Base-by-base conservation (phyloP, 2,888 invertebrate genomes). In the Cecidostiba fungosa region DNA sequence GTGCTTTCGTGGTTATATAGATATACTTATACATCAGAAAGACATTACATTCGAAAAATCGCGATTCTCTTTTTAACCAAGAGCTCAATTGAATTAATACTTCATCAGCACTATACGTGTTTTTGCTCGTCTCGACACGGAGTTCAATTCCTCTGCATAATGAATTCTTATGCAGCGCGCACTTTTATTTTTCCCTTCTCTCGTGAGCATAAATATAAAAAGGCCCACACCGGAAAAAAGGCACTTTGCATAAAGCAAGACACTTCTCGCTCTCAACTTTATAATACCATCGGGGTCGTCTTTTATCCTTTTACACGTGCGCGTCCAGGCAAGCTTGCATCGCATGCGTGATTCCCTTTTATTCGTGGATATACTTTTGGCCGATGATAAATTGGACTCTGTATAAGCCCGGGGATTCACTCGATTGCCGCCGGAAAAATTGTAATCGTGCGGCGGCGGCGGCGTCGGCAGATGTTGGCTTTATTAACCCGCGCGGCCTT, bases 401-500 rank as follows among this genome's bases (percentile, higher is more conserved):
- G 79, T 23, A 43, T 10, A 19, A 50, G 50, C 50, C 50, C 82
- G 74, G 43, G 43, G 78, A 36, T 29, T 78, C 66, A 43, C 32
- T 77, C 81, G 76, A 77, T 80, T 39, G 86, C 86, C 85, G 84
- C 54, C 82, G 83, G 82, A 86, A 82, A 84, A 86, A 85, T 85
- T 78, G 79, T 82, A 79, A 86, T 85, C 85, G 81, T 72, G 73
- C 43, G 81, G 87, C 87, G 81, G 87, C 87, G 87, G 87, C 85
- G 86, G 88, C 66, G n/a, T n/a, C n/a, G 81, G 87, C 87, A 88
- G 87, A 88, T 87, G 88, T 86, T 88, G 89, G 89, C 91, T 91
- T 89, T 91, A 90, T 91, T 90, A 91, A 91, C 88, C 89, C 77
- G 85, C 88, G 85, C 87, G 89, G 88, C 88, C 87, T 43, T 39